Base-by-base conservation (phyloP, 2,888 invertebrate genomes). In the Sinotaia quadrata region DNA sequence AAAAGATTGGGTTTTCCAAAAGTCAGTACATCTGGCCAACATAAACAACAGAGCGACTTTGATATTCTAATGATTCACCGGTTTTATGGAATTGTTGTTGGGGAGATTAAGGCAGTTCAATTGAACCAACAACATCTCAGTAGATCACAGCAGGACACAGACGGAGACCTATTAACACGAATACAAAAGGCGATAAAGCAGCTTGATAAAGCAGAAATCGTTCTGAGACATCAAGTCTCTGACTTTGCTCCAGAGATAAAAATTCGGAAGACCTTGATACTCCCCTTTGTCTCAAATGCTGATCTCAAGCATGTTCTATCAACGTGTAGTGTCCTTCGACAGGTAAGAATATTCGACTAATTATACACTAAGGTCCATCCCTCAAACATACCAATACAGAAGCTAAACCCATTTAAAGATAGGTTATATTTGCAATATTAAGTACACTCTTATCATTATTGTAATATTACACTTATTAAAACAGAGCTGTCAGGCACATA, bases 41-140 rank as follows among this genome's bases (percentile, higher is more conserved):
- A 41, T 2, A 15, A 21, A 24, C 10, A 1, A 5, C 15, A 21
- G 1, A 56, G 65, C 0, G 65, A 65, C 44, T 56, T 56, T 15
- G 65, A 65, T 47, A 4, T 65, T 4, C 33, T 65, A 24, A 4
- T 65, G 8, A 65, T 65, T 7, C 65, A 65, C 33, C 65, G 65
- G 10, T 44, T 44, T 8, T 27, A 56, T 15, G 65, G 65, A 2
- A 41, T 65, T 7, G 44, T 65, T 29, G 27, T 65, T 15, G 65
- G 41, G 7, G 65, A 65, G 34, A 24, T 65, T 15, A 65, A 65
- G 33, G 52, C 56, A 5, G 65, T 65, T 31, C 56, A 56, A 0
- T 29, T 36, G 56, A 33, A 41, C 12, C 24, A 29, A 2, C 3
- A 3, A 21, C 41, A 41, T 21, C 41, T 54, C n/a, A 54, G 29